These are phyloP conservation scores for Falco concolor DNA, from an alignment of 2,797 vertebrate species.

Conservation along the genomic window DNA sequence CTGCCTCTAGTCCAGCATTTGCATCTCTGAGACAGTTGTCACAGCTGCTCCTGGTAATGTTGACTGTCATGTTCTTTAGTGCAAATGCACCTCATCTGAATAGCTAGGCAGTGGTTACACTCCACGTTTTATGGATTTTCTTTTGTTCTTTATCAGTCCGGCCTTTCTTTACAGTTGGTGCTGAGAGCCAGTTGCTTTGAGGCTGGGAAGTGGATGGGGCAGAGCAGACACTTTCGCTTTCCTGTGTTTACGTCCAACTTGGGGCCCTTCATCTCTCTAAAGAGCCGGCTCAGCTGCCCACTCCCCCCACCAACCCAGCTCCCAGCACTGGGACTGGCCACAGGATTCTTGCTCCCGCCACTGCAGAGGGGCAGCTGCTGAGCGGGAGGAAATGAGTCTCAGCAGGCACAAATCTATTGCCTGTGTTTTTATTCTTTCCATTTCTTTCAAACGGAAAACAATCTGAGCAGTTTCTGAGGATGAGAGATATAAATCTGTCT, in stretches of 20 bases:
- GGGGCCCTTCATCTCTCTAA: not conserved
- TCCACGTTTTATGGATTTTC: not conserved
- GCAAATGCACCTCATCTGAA: not conserved
- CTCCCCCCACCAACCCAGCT: not conserved
- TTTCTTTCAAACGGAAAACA: conserved; percentile 32
- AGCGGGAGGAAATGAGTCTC: conserved; percentile 29
- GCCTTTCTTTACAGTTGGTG: not conserved
- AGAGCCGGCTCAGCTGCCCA: not conserved
- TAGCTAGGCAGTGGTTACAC: not conserved
- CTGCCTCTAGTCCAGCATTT: conserved; percentile 33
- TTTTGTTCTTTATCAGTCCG: not conserved
- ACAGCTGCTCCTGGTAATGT: not conserved
- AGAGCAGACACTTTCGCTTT: not conserved
- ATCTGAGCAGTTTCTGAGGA: conserved; percentile 2
- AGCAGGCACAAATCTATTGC: conserved; percentile 39
- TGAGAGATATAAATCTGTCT: conserved; percentile 31
- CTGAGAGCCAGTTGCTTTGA: not conserved
- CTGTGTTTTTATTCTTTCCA: conserved; percentile 28
- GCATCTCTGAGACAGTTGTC: conserved; percentile 33
- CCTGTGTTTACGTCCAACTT: not conserved
- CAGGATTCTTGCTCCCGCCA: not conserved
- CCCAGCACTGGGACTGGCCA: not conserved
- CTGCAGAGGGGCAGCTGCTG: not conserved
- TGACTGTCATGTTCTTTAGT: conserved; percentile 21
- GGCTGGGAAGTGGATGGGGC: not conserved